Percentiles rank a stretch among this genome's conserved stretches.
Evolutionary conservation across 2,797 vertebrate species (phyloP).

Genomic region (Megalops cyprinoides): DNA sequence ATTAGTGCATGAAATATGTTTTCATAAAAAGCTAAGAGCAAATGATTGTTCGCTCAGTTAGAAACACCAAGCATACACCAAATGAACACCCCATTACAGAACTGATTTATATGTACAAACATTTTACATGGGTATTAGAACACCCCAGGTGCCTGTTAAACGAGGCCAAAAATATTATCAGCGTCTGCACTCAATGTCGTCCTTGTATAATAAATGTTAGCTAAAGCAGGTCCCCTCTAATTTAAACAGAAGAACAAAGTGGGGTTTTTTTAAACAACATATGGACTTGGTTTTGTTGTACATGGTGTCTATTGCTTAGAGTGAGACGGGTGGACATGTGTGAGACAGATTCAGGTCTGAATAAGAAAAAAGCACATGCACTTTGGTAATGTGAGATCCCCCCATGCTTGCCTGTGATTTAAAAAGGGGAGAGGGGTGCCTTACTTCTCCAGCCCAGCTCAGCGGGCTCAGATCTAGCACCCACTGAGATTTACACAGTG

Average conservation of each 20-base stretch:
- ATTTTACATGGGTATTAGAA: not conserved
- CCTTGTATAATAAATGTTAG: not conserved
- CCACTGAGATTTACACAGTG: constrained; percentile 41
- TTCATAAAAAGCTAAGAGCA: no score
- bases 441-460: constrained; percentile 34
- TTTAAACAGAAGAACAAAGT: not conserved
- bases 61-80: no score
- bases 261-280: not conserved
- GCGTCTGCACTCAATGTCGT: not conserved
- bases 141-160: not conserved
- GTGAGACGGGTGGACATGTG: not conserved
- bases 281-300: not conserved
- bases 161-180: not conserved
- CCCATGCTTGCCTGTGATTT: no score
- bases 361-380: not conserved
- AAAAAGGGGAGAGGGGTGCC: constrained; percentile 37
- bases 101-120: not conserved
- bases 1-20: no score
- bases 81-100: no score
- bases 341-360: not conserved
- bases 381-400: no score
- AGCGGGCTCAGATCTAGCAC: not conserved
- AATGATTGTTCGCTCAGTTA: no score
- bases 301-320: not conserved
- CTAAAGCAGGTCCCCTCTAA: not conserved